Evolutionary conservation across 2,888 invertebrate species (phyloP).

Genomic region (Hydroisotoma schaefferi): DNA sequence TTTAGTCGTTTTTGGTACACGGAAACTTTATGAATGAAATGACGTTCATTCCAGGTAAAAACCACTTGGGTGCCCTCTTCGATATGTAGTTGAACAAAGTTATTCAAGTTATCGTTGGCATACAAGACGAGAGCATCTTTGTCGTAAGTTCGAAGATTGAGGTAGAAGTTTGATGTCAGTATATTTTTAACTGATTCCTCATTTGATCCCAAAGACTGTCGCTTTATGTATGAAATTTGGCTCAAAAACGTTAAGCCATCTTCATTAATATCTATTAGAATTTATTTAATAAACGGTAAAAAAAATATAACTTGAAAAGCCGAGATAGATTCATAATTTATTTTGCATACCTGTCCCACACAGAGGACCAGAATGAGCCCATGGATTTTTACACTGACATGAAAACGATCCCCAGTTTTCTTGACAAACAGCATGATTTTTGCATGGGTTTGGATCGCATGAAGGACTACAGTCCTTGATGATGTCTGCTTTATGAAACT

Average conservation of each 20-base stretch:
- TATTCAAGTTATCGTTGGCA: slow-evolving; percentile 87
- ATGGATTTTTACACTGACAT: slow-evolving; percentile 85
- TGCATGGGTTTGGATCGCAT: slow-evolving; percentile 89
- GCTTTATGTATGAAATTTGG: slow-evolving; percentile 71
- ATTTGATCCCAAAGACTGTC: slow-evolving; percentile 66
- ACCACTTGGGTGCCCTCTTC: slow-evolving; percentile 74
- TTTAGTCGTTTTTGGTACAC: slow-evolving; percentile 59
- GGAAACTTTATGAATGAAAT: slow-evolving; percentile 41
- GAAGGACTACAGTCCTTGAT: slow-evolving; percentile 91
- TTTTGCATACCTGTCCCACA: slow-evolving; percentile 77
- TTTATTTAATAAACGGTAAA: slow-evolving; percentile 3
- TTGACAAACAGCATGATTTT: slow-evolving; percentile 75
- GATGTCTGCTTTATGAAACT: slow-evolving; percentile 84
- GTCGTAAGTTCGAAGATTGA: slow-evolving; percentile 85
- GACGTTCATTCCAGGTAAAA: slow-evolving; percentile 71
- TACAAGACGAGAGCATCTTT: slow-evolving; percentile 77
- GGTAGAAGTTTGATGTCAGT: slow-evolving; percentile 73
- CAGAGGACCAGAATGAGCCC: slow-evolving; percentile 85
- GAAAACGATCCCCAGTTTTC: slow-evolving; percentile 63
- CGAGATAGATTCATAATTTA: not conserved
- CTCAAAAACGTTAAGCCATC: slow-evolving; percentile 85
- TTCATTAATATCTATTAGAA: slow-evolving; percentile 74
- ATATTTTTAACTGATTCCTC: slow-evolving; percentile 68
- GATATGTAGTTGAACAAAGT: slow-evolving; percentile 85
- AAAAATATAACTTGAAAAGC: not conserved